phyloP scores from a whole-genome alignment of 2,888 invertebrate genomes.

The Noctua janthina region DNA sequence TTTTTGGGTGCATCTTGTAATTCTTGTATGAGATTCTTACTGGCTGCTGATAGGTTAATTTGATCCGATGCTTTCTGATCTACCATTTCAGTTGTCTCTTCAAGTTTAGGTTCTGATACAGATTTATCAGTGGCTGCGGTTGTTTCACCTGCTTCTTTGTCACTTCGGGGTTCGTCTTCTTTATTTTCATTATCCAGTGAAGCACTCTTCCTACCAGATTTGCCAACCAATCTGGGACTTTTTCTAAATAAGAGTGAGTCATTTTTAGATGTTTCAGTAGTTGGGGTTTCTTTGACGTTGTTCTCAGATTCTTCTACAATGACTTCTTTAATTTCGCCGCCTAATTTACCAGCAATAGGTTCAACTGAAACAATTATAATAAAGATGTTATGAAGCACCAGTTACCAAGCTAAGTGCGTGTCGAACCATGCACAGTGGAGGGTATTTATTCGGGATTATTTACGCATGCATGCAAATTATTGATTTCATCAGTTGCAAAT shows the following conservation, averaged over 20 bases:
- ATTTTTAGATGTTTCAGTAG: constrained; percentile 53
- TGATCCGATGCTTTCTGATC: constrained; percentile 44
- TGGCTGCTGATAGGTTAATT: constrained; percentile 68
- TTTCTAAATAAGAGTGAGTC: constrained; percentile 64
- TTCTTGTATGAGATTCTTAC: constrained; percentile 72
- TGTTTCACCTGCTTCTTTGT: constrained; percentile 20
- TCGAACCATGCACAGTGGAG: not conserved
- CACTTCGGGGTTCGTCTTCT: constrained; percentile 49
- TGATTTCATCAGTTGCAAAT: not conserved
- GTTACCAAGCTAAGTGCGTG: not conserved
- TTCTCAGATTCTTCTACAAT: constrained; percentile 78
- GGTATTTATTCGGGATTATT: not conserved
- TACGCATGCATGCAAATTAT: not conserved
- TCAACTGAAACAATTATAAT: constrained; percentile 69
- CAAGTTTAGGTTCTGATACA: constrained; percentile 14
- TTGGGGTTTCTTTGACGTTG: constrained; percentile 68
- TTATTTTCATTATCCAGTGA: constrained; percentile 57
- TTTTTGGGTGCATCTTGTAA: constrained; percentile 69
- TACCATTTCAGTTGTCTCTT: constrained; percentile 10
- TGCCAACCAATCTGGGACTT: constrained; percentile 72
- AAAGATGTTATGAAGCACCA: constrained; percentile 29
- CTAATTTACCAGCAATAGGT: constrained; percentile 62
- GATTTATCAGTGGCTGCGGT: constrained; percentile 26
- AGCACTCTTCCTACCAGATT: constrained; percentile 65
- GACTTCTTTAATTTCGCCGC: constrained; percentile 64